Evolutionary conservation across 2,113 vertebrate species (phyloP).

Genomic region (Ciconia stormi): DNA sequence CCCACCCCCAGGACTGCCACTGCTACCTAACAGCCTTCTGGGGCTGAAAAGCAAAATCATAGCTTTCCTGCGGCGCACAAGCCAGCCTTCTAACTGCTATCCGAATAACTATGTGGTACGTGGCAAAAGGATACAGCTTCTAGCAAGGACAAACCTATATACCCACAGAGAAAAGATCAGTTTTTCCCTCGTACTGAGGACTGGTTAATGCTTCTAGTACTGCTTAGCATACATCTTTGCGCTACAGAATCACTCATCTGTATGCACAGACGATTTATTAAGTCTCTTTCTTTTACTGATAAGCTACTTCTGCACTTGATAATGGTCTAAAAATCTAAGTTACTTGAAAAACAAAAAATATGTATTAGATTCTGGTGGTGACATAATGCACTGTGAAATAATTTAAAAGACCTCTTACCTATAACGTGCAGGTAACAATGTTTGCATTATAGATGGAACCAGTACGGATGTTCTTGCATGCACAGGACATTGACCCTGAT

Average conservation of each 20-base stretch:
- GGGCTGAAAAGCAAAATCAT: not conserved
- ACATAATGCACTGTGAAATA: not conserved
- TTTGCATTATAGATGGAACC: not conserved
- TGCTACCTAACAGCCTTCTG: not conserved
- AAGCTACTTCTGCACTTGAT: not conserved
- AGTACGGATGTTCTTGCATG: not conserved
- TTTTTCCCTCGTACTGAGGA: not conserved
- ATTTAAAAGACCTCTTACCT: not conserved
- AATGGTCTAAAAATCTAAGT: not conserved
- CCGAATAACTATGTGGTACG: accelerated
- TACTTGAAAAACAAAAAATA: not conserved
- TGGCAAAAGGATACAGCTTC: not conserved
- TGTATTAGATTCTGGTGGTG: not conserved
- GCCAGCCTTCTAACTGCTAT: not conserved
- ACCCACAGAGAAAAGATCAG: not conserved
- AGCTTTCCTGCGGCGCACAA: not conserved
- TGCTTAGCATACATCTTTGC: not conserved
- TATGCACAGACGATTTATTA: not conserved
- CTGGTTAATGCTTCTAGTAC: not conserved
- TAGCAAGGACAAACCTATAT: not conserved
- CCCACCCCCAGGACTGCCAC: not conserved
- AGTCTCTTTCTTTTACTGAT: not conserved
- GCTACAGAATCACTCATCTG: not conserved
- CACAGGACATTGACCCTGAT: not conserved
- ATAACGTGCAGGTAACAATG: not conserved